Evolutionary conservation across 1,140 invertebrate species (phyloP).

Genomic region (Zaprionus capensis): DNA sequence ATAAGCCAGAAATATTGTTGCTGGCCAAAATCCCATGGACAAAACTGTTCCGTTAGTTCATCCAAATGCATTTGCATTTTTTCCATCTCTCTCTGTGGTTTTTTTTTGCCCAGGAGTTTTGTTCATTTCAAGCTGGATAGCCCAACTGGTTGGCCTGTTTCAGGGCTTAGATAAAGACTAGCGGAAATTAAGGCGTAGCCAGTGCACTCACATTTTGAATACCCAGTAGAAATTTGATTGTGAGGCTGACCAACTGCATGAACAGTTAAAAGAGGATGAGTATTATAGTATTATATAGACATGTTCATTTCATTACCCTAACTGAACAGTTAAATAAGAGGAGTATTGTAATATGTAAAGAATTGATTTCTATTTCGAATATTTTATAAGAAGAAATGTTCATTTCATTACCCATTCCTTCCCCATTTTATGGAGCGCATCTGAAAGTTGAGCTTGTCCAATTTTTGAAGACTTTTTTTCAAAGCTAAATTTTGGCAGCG

Average conservation of each 20-base stretch:
- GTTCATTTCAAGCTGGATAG: conserved; percentile 25
- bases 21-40: conserved; percentile 23
- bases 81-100: conserved; percentile 2
- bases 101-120: conserved; percentile 22
- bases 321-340: not conserved
- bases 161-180: conserved; percentile 63
- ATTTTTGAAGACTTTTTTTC: conserved; percentile 26
- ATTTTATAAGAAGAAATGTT: not conserved
- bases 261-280: not conserved
- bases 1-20: conserved; percentile 27
- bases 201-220: conserved; percentile 9
- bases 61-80: conserved; percentile 64
- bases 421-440: not conserved
- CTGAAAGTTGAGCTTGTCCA: not conserved
- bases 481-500: conserved; percentile 39
- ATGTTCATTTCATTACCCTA: no score
- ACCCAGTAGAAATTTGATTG: not conserved
- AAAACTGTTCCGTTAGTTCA: conserved; percentile 30
- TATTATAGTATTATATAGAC: not conserved
- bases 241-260: not conserved
- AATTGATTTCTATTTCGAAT: not conserved
- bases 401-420: not conserved
- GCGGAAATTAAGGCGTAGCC: conserved; percentile 54
- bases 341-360: not conserved
- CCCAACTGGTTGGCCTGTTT: conserved; percentile 52